Conservation (phyloP, 2,113 vertebrate species). For the Prinia subflava region DNA sequence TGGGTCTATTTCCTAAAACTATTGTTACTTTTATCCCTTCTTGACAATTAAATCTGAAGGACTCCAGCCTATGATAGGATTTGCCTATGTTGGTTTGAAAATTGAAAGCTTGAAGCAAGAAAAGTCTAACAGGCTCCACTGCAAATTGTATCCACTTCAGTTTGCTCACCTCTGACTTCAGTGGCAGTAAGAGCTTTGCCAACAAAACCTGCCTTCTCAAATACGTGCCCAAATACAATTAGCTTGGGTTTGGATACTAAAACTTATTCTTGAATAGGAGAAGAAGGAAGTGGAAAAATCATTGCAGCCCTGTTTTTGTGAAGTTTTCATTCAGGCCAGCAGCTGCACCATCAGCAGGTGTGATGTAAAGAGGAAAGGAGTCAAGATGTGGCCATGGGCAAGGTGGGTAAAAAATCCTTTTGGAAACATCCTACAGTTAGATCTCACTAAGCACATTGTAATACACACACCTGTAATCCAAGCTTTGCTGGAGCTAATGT, state of each 20-base stretch:
- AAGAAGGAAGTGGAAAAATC: neutral
- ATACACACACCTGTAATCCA: neutral
- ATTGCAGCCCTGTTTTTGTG: accelerated
- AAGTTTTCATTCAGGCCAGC: neutral
- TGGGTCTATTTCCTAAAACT: neutral
- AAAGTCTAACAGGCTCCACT: neutral
- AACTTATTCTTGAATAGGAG: neutral
- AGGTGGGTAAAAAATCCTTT: neutral
- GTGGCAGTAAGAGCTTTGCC: neutral
- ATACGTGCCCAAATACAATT: neutral
- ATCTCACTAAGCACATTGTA: neutral
- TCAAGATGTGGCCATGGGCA: neutral
- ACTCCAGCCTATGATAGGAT: neutral
- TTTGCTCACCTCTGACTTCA: neutral
- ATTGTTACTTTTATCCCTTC: neutral
- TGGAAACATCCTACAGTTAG: neutral
- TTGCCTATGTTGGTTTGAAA: neutral
- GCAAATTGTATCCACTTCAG: neutral
- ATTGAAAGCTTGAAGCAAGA: neutral
- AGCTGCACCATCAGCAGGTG: neutral
- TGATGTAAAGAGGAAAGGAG: neutral
- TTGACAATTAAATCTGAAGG: neutral
- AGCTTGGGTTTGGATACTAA: neutral
- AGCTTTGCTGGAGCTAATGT: neutral
- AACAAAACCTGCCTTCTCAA: neutral